Percentiles rank a stretch among this genome's conserved stretches.
These are phyloP conservation scores for Coecobrya sp. DNA, from an alignment of 2,888 invertebrate species.

Conservation along the genomic window DNA sequence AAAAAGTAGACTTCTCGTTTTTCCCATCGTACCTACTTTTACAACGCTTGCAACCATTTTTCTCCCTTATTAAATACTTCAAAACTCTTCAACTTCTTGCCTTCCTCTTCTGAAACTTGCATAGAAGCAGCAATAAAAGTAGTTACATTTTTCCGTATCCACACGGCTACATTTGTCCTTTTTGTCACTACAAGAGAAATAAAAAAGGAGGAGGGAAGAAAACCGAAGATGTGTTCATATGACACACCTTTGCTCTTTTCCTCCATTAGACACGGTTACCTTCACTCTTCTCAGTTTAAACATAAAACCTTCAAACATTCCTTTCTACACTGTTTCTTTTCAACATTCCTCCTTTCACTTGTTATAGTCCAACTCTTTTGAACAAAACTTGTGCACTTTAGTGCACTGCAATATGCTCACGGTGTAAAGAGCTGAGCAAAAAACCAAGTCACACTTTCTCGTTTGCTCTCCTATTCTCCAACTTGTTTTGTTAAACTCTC, in stretches of 20 bases:
- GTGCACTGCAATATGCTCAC: constrained; percentile 30
- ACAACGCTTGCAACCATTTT: constrained; percentile 25
- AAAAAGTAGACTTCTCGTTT: neutral
- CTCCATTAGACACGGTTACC: constrained; percentile 76
- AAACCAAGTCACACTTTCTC: neutral
- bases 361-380: neutral
- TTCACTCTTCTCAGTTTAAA: constrained; percentile 4
- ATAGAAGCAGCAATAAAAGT: neutral
- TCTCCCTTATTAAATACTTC: constrained; percentile 56
- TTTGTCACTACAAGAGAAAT: neutral
- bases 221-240: constrained; percentile 40
- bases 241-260: constrained; percentile 80
- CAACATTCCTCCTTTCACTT: neutral
- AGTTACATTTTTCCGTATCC: neutral
- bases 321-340: neutral
- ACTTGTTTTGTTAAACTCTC: neutral
- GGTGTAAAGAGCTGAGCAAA: neutral
- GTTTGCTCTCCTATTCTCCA: constrained; percentile 23
- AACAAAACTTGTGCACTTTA: constrained; percentile 29
- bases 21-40: neutral
- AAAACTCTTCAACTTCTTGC: neutral
- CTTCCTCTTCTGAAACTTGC: neutral
- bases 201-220: neutral
- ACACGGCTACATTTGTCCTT: neutral
- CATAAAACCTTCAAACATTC: constrained; percentile 1